Evolutionary conservation across 2,113 vertebrate species (phyloP).

Genomic region (Atherinomorus stipes): DNA sequence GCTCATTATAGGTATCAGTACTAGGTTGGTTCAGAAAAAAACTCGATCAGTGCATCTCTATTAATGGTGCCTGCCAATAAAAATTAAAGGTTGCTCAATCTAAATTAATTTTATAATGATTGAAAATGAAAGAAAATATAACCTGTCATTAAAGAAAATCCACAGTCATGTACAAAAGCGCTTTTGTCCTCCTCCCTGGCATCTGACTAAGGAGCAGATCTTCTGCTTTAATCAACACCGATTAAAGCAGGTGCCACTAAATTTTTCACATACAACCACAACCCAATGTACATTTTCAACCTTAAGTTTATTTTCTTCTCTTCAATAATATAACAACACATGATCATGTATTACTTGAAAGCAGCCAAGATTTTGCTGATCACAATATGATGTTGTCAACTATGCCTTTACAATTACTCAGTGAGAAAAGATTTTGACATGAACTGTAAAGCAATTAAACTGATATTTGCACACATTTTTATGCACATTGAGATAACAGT

Average conservation of each 20-base stretch:
- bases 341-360: neutral
- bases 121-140: too few relatives aligned
- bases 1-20: too few relatives aligned
- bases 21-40: too few relatives aligned
- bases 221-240: too few relatives aligned
- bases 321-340: neutral
- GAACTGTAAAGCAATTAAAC: neutral
- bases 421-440: too few relatives aligned
- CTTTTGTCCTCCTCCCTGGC: too few relatives aligned
- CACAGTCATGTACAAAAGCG: neutral
- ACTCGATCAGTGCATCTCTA: too few relatives aligned
- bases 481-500: neutral
- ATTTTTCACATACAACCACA: slow-evolving; percentile 13
- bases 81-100: neutral
- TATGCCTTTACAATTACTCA: neutral
- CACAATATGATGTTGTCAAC: slow-evolving; percentile 2
- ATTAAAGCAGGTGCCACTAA: neutral
- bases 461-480: neutral
- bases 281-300: neutral
- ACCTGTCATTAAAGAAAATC: too few relatives aligned
- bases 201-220: too few relatives aligned
- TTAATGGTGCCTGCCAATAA: too few relatives aligned
- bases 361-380: neutral
- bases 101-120: neutral
- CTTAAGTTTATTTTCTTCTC: slow-evolving; percentile 10